These are phyloP conservation scores for Cathartes aura DNA, from an alignment of 2,113 vertebrate species.

Conservation along the genomic window DNA sequence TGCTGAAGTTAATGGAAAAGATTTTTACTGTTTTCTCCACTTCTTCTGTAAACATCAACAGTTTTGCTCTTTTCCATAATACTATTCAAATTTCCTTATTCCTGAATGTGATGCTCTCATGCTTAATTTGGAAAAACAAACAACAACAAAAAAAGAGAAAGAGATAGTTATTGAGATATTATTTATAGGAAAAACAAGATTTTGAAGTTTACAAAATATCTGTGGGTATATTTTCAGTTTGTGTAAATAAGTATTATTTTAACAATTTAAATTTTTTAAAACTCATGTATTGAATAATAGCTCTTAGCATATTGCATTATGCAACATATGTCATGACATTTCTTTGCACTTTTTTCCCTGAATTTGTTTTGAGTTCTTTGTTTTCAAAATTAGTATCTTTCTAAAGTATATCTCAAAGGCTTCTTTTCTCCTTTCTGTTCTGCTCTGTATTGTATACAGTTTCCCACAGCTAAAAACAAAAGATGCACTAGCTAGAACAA, in stretches of 20 bases:
- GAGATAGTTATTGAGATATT: not conserved
- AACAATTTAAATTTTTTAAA: not conserved
- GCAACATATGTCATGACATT: not conserved
- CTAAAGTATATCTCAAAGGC: not conserved
- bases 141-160: not conserved
- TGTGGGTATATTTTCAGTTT: not conserved
- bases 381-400: not conserved
- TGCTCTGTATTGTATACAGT: not conserved
- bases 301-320: not conserved
- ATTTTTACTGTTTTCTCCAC: not conserved
- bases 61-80: not conserved
- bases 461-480: not conserved
- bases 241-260: not conserved
- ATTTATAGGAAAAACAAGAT: not conserved
- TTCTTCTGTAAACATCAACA: not conserved
- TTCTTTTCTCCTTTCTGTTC: not conserved
- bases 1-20: not conserved
- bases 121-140: not conserved
- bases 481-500: not conserved
- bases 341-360: not conserved
- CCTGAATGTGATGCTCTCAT: not conserved
- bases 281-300: not conserved
- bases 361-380: not conserved
- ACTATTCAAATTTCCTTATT: not conserved
- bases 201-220: not conserved